Evolutionary conservation across 1,140 invertebrate species (phyloP).

Genomic region (Macrocentrus cingulum): DNA sequence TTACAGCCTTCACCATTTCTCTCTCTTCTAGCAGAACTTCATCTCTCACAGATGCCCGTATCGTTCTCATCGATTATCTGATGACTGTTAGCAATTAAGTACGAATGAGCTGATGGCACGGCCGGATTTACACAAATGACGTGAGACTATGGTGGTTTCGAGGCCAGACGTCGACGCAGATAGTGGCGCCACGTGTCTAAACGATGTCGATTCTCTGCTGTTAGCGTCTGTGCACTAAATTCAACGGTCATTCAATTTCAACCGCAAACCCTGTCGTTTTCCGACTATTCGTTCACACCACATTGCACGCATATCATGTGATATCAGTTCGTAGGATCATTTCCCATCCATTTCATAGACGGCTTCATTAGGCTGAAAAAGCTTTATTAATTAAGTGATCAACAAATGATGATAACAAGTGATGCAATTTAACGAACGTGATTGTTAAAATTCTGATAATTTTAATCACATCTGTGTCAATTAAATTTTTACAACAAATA

Average conservation of each 20-base stretch:
- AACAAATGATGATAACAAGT: too few relatives aligned
- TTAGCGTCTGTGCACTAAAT: slow-evolving; percentile 3
- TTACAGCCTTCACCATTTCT: slow-evolving; percentile 16
- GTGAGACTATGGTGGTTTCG: not conserved
- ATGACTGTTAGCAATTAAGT: slow-evolving; percentile 20
- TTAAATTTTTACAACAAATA: too few relatives aligned
- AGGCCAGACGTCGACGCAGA: not conserved
- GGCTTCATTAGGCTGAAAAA: not conserved
- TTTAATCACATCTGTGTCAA: too few relatives aligned
- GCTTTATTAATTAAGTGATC: too few relatives aligned
- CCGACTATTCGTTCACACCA: slow-evolving; percentile 17
- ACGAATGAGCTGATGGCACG: slow-evolving; percentile 17
- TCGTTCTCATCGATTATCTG: slow-evolving; percentile 23
- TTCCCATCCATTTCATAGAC: not conserved
- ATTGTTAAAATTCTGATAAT: too few relatives aligned
- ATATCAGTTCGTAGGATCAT: not conserved
- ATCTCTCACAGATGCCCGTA: not conserved
- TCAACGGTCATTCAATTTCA: not conserved
- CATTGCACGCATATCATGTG: not conserved
- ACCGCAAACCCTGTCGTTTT: slow-evolving; percentile 27
- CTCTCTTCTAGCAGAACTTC: not conserved
- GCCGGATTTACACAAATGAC: slow-evolving; percentile 12
- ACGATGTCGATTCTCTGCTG: not conserved
- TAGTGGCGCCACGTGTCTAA: slow-evolving; percentile 1
- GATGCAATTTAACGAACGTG: too few relatives aligned